Base-by-base conservation (phyloP, 1,140 invertebrate species). In the Agraylea sexmaculata region DNA sequence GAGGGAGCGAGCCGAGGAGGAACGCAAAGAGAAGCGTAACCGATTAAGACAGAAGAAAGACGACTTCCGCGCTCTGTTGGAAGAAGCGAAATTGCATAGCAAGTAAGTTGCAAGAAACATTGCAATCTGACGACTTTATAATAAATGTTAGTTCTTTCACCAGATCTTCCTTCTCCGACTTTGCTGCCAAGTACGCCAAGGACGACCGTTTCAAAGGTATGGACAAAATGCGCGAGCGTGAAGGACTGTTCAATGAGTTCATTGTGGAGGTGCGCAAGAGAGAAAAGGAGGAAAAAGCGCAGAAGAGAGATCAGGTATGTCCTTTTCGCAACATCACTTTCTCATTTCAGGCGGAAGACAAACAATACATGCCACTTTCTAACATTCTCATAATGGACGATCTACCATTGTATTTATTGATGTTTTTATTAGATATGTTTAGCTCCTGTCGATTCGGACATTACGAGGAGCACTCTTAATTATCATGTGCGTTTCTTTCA, bases 1-100 rank as follows among this genome's bases (percentile, higher is more conserved):
- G 0, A 94, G 95, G 57, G 96, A 99, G 64, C 71, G 93, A 10
- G 92, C 92, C 0, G 95, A 99, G 63, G 91, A 97, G 57, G 96
- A 99, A 57, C 70, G 93, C 25, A 77, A 88, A 37, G 95, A 99
- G 62, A 97, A 95, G 67, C 80, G 92, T 44, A 93, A 93, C 53
- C 82, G 88, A 56, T 77, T 96, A 63, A 83, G 87, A 51, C 86
- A 94, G 65, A 80, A 85, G 36, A 93, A 93, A 55, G 87, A 93
- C 28, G 80, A 89, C 42, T 99, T 93, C 69, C 73, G 83, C 21
- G 75, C 80, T 48, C 72, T 98, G 21, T 71, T 98, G 56, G 85
- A 91, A 51, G 89, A 96, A 54, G 82, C 87, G 15, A 83, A 83
- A 59, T 69, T 97, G 42, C 83, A 88, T 59, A 83, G 86, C 69